These are phyloP conservation scores for Melanogrammus aeglefinus DNA, from an alignment of 2,797 vertebrate genomes.

Conservation along the genomic window DNA sequence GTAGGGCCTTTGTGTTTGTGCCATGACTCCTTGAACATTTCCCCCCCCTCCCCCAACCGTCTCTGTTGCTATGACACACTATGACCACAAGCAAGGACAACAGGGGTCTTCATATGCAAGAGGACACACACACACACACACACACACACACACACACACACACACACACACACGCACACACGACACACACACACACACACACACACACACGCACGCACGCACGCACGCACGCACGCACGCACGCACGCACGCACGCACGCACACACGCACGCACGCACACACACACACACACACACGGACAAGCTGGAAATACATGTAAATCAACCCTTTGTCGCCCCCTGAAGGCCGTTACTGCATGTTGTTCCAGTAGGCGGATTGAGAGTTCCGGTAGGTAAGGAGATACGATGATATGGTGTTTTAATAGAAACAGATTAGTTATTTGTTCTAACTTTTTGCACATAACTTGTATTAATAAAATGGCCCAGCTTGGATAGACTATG, in stretches of 20 bases:
- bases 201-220: conserved; percentile 79
- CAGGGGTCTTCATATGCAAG: conserved; percentile 76
- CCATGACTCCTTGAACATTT: conserved; percentile 49
- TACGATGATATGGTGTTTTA: no score
- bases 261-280: conserved; percentile 77
- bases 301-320: conserved; percentile 68
- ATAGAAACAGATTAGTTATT: no score
- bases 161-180: conserved; percentile 79
- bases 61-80: conserved; percentile 72
- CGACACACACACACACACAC: conserved; percentile 78
- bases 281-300: conserved; percentile 79
- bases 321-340: not conserved
- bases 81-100: conserved; percentile 80
- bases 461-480: no score
- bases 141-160: conserved; percentile 80
- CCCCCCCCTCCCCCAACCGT: not conserved
- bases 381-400: not conserved
- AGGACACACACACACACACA: conserved; percentile 77
- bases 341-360: not conserved
- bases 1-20: conserved; percentile 59
- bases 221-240: no score
- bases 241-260: conserved; percentile 78
- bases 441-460: no score
- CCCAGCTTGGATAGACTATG: no score
- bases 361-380: not conserved